Conservation (phyloP, 2,113 vertebrate species). For the Platycercus adscitus region DNA sequence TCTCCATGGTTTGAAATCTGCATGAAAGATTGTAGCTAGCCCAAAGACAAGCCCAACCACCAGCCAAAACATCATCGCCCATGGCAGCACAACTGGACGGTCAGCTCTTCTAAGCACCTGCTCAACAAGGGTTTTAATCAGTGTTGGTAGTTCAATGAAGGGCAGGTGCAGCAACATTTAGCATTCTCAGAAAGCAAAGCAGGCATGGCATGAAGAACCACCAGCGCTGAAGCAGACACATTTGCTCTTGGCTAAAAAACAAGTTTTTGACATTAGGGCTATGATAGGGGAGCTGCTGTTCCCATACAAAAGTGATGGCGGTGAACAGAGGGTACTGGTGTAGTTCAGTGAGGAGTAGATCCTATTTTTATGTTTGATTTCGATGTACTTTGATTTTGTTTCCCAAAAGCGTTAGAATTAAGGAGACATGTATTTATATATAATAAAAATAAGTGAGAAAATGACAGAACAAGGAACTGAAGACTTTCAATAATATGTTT, state of each 20-base stretch:
- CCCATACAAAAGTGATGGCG: background rate
- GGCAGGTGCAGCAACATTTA: background rate
- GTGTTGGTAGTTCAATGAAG: background rate
- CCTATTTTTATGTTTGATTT: background rate
- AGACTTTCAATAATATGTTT: constrained; percentile 30
- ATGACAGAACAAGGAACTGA: constrained; percentile 19
- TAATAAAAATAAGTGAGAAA: constrained; percentile 32
- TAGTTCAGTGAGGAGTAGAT: background rate
- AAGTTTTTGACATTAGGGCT: background rate
- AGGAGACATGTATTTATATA: background rate
- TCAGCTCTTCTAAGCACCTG: background rate
- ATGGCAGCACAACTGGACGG: background rate
- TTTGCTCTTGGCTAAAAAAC: background rate
- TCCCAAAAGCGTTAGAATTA: background rate
- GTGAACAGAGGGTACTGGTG: background rate
- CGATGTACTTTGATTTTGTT: background rate
- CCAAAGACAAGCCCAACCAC: background rate
- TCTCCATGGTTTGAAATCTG: background rate
- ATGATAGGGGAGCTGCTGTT: background rate
- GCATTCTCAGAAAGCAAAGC: background rate
- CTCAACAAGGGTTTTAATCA: background rate
- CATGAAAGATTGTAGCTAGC: background rate
- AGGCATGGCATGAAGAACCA: background rate
- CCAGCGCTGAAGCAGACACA: background rate
- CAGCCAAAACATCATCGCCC: background rate